Conservation (phyloP, 1,140 invertebrate genomes). For the Drosophila leontia region DNA sequence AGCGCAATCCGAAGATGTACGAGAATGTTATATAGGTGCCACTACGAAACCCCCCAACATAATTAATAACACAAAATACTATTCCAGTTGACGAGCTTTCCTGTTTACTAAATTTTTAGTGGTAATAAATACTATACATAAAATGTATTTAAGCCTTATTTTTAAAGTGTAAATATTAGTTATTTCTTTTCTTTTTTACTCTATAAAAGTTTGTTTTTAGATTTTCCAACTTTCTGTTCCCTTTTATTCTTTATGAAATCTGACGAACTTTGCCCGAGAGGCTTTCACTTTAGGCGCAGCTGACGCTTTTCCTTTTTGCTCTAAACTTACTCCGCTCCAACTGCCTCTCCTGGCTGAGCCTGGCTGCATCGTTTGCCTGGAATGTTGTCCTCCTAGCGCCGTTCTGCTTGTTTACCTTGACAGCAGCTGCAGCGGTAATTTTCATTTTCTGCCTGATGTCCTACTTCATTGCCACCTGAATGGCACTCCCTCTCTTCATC, state of each 20-base stretch:
- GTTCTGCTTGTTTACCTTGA: slow-evolving; percentile 65
- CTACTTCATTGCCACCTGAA: slow-evolving; percentile 66
- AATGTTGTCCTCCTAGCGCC: slow-evolving; percentile 35
- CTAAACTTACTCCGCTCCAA: slow-evolving; percentile 5
- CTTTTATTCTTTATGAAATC: slow-evolving; percentile 19
- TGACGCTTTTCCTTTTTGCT: slow-evolving; percentile 38
- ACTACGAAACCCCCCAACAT: background rate
- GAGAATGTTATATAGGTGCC: slow-evolving; percentile 59
- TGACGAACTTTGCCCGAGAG: slow-evolving; percentile 27
- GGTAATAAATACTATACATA: background rate
- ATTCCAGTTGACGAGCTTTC: background rate
- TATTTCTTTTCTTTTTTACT: background rate
- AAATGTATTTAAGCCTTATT: background rate
- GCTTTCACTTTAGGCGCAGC: slow-evolving; percentile 58
- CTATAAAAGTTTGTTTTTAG: slow-evolving; percentile 10
- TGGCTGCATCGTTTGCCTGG: background rate
- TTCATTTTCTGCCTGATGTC: slow-evolving; percentile 73
- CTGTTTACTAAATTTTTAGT: slow-evolving; percentile 7
- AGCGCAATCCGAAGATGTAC: slow-evolving; percentile 80
- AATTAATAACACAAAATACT: background rate
- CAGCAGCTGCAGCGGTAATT: slow-evolving; percentile 69
- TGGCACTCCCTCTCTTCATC: background rate
- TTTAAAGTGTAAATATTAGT: background rate
- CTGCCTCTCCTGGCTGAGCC: background rate
- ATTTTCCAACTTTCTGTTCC: slow-evolving; percentile 2